Percentiles rank a stretch among this genome's conserved stretches.
Conservation (phyloP, 2,888 invertebrate genomes). For the Elgonia sp. region DNA sequence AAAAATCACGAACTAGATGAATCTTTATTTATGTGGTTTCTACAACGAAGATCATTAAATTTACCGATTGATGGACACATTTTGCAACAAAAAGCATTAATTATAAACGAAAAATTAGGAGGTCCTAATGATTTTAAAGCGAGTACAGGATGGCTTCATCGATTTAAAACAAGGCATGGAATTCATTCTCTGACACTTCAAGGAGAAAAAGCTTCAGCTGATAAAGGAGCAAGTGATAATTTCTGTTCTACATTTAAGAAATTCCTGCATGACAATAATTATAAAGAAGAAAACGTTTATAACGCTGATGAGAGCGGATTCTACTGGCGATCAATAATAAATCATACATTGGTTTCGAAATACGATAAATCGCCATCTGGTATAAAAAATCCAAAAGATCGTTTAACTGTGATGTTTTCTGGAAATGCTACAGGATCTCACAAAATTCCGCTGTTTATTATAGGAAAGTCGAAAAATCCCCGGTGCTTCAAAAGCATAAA, state of each 20-base stretch:
- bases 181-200: slow-evolving; percentile 21
- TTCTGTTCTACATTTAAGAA: slow-evolving; percentile 15
- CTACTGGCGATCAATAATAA: slow-evolving; percentile 74
- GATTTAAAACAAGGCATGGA: slow-evolving; percentile 44
- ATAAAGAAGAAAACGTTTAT: slow-evolving; percentile 73
- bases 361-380: slow-evolving; percentile 76
- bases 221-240: slow-evolving; percentile 9
- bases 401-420: slow-evolving; percentile 80
- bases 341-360: slow-evolving; percentile 61
- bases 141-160: slow-evolving; percentile 19
- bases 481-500: not conserved
- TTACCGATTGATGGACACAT: not conserved
- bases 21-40: not conserved
- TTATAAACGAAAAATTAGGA: not conserved
- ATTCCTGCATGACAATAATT: slow-evolving; percentile 35
- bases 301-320: slow-evolving; percentile 77
- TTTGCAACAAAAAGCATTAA: not conserved
- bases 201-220: slow-evolving; percentile 40
- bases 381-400: slow-evolving; percentile 77
- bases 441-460: slow-evolving; percentile 1
- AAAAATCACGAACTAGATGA: not conserved
- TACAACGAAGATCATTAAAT: not conserved
- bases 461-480: not conserved
- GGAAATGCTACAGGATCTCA: slow-evolving; percentile 80
- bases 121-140: not conserved